Percentiles rank a stretch among this genome's conserved stretches.
Conservation (phyloP, 2,888 invertebrate genomes). For the Erebia epiphron region DNA sequence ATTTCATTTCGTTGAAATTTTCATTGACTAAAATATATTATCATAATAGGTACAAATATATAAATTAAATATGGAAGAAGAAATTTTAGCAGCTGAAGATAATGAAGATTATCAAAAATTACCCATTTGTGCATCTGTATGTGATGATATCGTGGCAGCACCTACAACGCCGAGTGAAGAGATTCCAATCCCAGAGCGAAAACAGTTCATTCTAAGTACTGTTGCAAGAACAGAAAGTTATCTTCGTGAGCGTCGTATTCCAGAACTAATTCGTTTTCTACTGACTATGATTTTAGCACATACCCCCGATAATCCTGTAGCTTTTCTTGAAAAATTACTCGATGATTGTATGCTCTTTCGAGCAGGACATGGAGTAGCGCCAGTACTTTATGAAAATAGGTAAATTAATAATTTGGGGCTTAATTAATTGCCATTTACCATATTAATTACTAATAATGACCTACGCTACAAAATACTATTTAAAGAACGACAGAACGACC, state of each 20-base stretch:
- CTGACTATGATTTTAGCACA: slow-evolving; percentile 63
- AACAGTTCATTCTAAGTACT: slow-evolving; percentile 54
- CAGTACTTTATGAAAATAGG: slow-evolving; percentile 68
- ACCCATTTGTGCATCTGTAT: slow-evolving; percentile 56
- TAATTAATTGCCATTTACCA: not conserved
- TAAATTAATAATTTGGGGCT: slow-evolving; percentile 43
- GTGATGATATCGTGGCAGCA: slow-evolving; percentile 45
- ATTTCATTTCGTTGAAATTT: no score
- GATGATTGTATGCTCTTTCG: slow-evolving; percentile 73
- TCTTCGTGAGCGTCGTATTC: slow-evolving; percentile 65
- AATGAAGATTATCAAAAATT: slow-evolving; percentile 25
- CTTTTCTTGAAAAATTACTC: slow-evolving; percentile 59
- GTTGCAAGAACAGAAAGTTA: slow-evolving; percentile 65
- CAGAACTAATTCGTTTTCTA: slow-evolving; percentile 67
- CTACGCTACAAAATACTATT: no score
- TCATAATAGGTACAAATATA: no score
- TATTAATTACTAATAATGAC: not conserved
- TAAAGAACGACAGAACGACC: no score
- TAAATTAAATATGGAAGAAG: slow-evolving; percentile 44
- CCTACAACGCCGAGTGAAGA: slow-evolving; percentile 38
- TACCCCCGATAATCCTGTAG: slow-evolving; percentile 52
- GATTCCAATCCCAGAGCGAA: slow-evolving; percentile 52
- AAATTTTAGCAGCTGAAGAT: slow-evolving; percentile 23
- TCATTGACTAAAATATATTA: no score
- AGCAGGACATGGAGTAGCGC: slow-evolving; percentile 63